phyloP scores from a whole-genome alignment of 2,888 invertebrate genomes.

The Pocota personata region DNA sequence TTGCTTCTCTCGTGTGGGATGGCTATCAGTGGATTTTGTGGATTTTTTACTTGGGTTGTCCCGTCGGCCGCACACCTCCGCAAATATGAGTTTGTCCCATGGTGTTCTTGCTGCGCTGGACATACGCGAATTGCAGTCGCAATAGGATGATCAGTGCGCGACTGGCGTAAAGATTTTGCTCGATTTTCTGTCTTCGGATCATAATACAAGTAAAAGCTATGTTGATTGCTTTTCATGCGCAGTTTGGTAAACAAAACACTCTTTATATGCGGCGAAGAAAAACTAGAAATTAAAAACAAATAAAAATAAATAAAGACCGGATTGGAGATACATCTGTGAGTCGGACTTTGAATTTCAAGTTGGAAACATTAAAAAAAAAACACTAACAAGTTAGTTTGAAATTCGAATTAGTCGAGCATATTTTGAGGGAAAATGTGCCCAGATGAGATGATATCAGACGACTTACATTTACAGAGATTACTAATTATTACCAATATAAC shows the following conservation, averaged over 20 bases:
- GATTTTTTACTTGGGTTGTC: conserved; percentile 12
- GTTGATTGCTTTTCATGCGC: no score
- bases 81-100: not conserved
- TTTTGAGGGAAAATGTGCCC: no score
- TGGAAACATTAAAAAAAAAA: not conserved
- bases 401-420: not conserved
- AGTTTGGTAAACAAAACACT: not conserved
- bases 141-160: not conserved
- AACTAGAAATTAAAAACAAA: not conserved
- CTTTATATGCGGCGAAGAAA: not conserved
- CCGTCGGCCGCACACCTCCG: not conserved
- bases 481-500: no score
- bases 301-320: not conserved
- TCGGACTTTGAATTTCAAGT: not conserved
- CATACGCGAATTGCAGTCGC: conserved; percentile 9
- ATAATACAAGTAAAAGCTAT: not conserved
- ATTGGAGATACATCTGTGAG: not conserved
- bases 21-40: conserved; percentile 67
- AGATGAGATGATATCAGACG: no score
- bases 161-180: not conserved
- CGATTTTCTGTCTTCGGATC: conserved; percentile 11
- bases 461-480: no score
- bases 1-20: conserved; percentile 19
- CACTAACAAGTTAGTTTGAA: not conserved
- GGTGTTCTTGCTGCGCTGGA: not conserved